Evolutionary conservation across 2,113 vertebrate species (phyloP), one percentile per base, ranked within the genome.

Genomic region (Cygnus atratus): DNA sequence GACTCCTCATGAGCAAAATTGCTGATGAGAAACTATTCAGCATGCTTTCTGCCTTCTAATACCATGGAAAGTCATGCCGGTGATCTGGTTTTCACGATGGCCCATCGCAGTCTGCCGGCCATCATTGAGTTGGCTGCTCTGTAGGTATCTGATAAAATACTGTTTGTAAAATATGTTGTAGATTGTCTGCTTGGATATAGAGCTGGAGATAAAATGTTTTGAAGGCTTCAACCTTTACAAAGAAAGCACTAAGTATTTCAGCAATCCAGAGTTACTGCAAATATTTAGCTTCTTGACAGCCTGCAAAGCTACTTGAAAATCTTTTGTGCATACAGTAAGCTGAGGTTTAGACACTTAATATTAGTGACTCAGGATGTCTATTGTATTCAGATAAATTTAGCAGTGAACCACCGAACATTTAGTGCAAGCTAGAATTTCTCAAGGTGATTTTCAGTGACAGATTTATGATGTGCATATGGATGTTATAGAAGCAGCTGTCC

Each of bases 391-490:
- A 75, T 79, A 44, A 88, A 81, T 44, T 86, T 73, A 81, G 48
- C 9, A 3, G 61, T 63, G 83, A 94, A 43, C 52, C 1, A 0
- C 1, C 52, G 35, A 68, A 52, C 41, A 33, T 93, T 81, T 88
- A 76, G 73, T 78, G 88, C 76, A 59, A 81, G 50, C 52, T 31
- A 8, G 73, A 63, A 55, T 94, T 85, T 93, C 72, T 90, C 55
- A 33, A 44, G 92, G 33, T 72, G 52, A 31, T 87, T 94, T 88
- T 77, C 59, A 67, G 67, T 59, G 94, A 39, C 82, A 86, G 88
- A 80, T 84, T 80, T 16, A 4, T 55, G 71, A 83, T 35, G 43
- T 86, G 72, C 41, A 5, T 62, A 65, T n/a, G 46, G 25, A 6
- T 5, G 13, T 25, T 33, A n/a, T 29, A 50, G 55, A 74, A 74